Base-by-base conservation (phyloP, 2,888 invertebrate species). In the Maniola hyperantus region DNA sequence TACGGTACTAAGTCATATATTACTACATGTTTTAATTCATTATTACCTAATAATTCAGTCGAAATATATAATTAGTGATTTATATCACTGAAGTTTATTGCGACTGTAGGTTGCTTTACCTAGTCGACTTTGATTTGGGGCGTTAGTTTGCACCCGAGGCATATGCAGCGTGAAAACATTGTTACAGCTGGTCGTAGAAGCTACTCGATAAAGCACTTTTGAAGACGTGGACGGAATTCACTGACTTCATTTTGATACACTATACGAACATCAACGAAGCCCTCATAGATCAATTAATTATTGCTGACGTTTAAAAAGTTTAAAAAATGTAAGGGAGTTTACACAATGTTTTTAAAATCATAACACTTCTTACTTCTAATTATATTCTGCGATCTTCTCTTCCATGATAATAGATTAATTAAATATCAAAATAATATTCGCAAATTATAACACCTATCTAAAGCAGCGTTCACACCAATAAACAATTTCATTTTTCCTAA, bases 1-100 rank as follows among this genome's bases (percentile, higher is more conserved):
- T 91, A 91, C 78, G 77, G 79, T 74, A 81, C 86, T 90, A 90
- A 85, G 83, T 82, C 79, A 86, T 87, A 88, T 85, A 87, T 83
- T 82, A 85, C 80, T 80, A 74, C 74, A 70, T 74, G 80, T 81
- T 85, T 87, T 83, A 78, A 81, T 81, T 76, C 75, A 80, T 83
- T 84, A 85, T 83, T 82, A 85, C 84, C 88, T 90, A 91, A 76
- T 83, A 84, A 87, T 88, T 91, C 91, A 92, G 91, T 92, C 91
- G 84, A 87, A 88, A 87, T 85, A 84, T 84, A 77, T 80, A 81
- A 82, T 78, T 81, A 85, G 89, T 88, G 87, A 87, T 83, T 79
- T 81, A 81, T 82, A 88, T 89, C 88, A 88, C 89, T 81, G 81
- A 84, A 85, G 78, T 82, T 79, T 79, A 79, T 79, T 79, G 71